phyloP scores from a whole-genome alignment of 2,113 vertebrate genomes.

The Nettapus auritus region DNA sequence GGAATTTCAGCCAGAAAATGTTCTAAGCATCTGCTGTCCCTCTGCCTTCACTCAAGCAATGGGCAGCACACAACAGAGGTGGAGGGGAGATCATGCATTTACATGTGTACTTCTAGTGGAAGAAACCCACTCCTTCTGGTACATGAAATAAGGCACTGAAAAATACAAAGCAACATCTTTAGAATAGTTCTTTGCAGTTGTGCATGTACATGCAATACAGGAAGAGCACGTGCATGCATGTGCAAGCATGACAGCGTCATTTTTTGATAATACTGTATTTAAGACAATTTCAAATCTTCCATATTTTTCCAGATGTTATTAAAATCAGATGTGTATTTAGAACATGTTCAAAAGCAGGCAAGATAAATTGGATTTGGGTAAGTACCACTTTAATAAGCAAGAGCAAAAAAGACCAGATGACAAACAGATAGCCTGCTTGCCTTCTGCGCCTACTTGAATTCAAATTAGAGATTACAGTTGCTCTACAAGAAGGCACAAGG shows the following conservation, averaged over 20 bases:
- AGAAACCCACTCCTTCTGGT: background rate
- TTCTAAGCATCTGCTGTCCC: background rate
- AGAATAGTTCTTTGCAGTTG: background rate
- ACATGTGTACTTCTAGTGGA: background rate
- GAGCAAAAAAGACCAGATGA: background rate
- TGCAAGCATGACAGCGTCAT: fast-evolving
- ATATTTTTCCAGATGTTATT: background rate
- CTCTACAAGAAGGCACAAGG: background rate
- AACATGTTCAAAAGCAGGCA: background rate
- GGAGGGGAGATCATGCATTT: background rate
- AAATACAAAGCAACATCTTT: background rate
- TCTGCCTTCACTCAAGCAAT: background rate
- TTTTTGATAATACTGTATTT: background rate
- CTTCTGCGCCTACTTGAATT: background rate
- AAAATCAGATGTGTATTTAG: background rate
- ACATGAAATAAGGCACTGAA: background rate
- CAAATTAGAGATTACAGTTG: background rate
- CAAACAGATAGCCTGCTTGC: background rate
- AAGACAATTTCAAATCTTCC: background rate
- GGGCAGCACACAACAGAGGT: background rate
- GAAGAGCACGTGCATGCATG: background rate
- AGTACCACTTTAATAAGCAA: constrained; percentile 18
- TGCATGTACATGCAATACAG: fast-evolving
- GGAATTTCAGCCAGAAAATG: background rate
- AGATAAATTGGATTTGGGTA: constrained; percentile 4